phyloP scores from a whole-genome alignment of 2,113 vertebrate genomes.

The Amazona vittata region DNA sequence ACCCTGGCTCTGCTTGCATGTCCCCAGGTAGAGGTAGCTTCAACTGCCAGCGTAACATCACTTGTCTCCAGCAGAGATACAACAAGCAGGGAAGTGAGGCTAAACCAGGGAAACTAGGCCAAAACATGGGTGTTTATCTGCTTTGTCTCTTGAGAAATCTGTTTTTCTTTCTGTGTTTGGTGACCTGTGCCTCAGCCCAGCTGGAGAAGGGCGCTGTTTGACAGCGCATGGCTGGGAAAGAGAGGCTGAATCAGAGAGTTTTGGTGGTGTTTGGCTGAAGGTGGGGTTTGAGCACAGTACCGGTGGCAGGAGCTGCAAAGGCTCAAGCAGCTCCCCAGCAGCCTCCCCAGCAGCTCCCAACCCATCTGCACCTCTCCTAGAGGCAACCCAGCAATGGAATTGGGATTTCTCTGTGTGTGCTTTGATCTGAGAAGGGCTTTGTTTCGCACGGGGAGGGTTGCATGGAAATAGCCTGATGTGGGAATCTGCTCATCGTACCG shows the following conservation, averaged over 20 bases:
- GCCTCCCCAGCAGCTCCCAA: background rate
- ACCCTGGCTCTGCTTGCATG: background rate
- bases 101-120: background rate
- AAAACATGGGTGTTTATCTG: background rate
- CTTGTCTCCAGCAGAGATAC: background rate
- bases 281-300: background rate
- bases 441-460: background rate
- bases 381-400: fast-evolving
- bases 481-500: background rate
- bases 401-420: background rate
- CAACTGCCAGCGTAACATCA: fast-evolving
- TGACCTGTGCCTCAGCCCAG: background rate
- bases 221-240: background rate
- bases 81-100: background rate
- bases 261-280: background rate
- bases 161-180: background rate
- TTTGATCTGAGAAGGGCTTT: background rate
- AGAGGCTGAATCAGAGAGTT: background rate
- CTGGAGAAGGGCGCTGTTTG: background rate
- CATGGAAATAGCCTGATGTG: background rate
- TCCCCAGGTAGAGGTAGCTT: background rate
- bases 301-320: background rate
- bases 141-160: background rate
- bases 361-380: background rate
- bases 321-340: background rate